These are phyloP conservation scores for Chloromyia formosa DNA, from an alignment of 2,888 invertebrate genomes.

Conservation along the genomic window DNA sequence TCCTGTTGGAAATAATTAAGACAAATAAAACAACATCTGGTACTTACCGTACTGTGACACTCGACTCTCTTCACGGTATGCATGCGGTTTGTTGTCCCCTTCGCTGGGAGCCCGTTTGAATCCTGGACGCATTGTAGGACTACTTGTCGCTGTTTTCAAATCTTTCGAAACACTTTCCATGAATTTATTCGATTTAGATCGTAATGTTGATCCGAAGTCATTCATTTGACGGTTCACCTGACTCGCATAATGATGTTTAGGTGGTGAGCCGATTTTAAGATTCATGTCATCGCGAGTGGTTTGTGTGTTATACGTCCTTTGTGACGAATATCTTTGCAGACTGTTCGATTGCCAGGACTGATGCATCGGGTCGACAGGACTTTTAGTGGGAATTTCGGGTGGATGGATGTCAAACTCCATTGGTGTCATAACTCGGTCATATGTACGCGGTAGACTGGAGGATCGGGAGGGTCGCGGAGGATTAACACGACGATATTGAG, in stretches of 20 bases:
- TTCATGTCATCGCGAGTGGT: slow-evolving; percentile 59
- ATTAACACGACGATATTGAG: slow-evolving; percentile 70
- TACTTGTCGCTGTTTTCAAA: slow-evolving; percentile 60
- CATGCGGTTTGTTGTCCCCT: slow-evolving; percentile 68
- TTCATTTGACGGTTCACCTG: slow-evolving; percentile 68
- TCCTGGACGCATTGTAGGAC: slow-evolving; percentile 60
- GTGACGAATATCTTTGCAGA: slow-evolving; percentile 54
- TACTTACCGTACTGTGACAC: slow-evolving; percentile 76
- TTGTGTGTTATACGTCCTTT: slow-evolving; percentile 50
- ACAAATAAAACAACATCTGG: no score
- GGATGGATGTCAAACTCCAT: slow-evolving; percentile 71
- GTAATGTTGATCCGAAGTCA: slow-evolving; percentile 74
- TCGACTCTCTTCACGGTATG: slow-evolving; percentile 76
- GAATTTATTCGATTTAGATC: slow-evolving; percentile 75
- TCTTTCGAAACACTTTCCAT: slow-evolving; percentile 72
- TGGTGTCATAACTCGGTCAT: slow-evolving; percentile 68
- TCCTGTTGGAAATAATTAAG: not conserved
- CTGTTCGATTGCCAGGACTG: slow-evolving; percentile 56
- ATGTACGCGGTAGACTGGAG: slow-evolving; percentile 66
- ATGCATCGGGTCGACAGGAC: slow-evolving; percentile 55
- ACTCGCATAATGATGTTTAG: slow-evolving; percentile 68
- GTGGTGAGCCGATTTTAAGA: slow-evolving; percentile 69
- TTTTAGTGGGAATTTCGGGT: slow-evolving; percentile 64
- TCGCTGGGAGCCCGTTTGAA: slow-evolving; percentile 63
- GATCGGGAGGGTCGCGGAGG: slow-evolving; percentile 67